phyloP scores from a whole-genome alignment of 1,140 invertebrate genomes.

The Pollicipes pollicipes region DNA sequence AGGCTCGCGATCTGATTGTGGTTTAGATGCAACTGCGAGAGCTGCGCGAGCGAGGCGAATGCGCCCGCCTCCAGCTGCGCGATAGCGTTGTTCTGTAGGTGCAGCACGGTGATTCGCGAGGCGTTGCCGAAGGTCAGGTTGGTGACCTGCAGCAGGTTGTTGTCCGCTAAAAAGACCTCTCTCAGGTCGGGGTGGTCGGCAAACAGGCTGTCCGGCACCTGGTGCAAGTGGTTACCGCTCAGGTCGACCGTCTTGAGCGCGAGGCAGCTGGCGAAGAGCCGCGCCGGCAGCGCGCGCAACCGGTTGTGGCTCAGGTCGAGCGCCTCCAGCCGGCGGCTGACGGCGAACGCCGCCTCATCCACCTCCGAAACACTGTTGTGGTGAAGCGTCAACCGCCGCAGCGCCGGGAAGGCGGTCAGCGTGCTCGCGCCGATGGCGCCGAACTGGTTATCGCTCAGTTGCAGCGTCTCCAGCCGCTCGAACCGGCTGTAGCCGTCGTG shows the following conservation, averaged over 20 bases:
- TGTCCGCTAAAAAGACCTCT: conserved; percentile 70
- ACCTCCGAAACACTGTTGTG: conserved; percentile 24
- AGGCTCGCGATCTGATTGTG: conserved; percentile 65
- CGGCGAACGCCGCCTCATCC: conserved; percentile 21
- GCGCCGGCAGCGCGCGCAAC: conserved; percentile 16
- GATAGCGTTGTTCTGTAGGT: conserved; percentile 73
- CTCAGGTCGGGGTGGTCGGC: conserved; percentile 52
- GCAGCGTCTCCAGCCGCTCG: conserved; percentile 21
- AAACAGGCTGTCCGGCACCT: conserved; percentile 55
- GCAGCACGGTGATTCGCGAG: conserved; percentile 53
- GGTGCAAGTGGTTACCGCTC: conserved; percentile 39
- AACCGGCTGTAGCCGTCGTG: conserved; percentile 19
- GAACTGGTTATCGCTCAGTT: conserved; percentile 23
- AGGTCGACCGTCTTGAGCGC: conserved; percentile 25
- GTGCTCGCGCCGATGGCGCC: conserved; percentile 18
- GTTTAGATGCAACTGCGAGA: conserved; percentile 65
- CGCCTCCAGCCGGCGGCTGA: conserved; percentile 21
- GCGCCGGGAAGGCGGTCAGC: conserved; percentile 23
- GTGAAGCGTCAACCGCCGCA: conserved; percentile 25
- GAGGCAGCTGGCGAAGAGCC: conserved; percentile 19
- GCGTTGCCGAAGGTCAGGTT: conserved; percentile 62
- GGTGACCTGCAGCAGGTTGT: conserved; percentile 69
- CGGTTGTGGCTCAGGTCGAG: conserved; percentile 25
- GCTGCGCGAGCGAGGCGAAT: conserved; percentile 47
- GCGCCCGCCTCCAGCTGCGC: conserved; percentile 49